Evolutionary conservation across 2,113 vertebrate species (phyloP), one percentile per base, ranked within the genome.

Genomic region (Psophia crepitans): DNA sequence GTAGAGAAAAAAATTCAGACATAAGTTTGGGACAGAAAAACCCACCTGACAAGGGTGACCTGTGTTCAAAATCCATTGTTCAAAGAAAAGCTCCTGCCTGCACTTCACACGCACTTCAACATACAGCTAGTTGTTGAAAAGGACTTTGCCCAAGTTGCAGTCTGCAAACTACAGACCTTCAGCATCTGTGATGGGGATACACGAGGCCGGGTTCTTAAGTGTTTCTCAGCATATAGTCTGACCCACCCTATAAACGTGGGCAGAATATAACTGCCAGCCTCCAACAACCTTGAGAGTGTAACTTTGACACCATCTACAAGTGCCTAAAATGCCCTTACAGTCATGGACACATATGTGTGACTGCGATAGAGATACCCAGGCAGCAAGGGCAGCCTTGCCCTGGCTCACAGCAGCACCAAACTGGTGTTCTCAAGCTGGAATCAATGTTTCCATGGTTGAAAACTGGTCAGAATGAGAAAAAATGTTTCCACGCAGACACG

Each of bases 291-390:
- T 37, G 76, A 68, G 54, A 65, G 19, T 2, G 5, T 27, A 71
- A 64, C 33, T 76, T 78, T 66, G 28, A 9, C 37, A 87, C 12
- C 39, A 65, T 6, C 43, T 65, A 37, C 58, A 28, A 15, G 14
- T 26, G 51, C 33, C n/a, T 26, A 37, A 81, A 54, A 48, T 35
- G 14, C 11, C 21, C 22, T 53, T 23, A 43, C 1, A 24, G 48
- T 11, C 3, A 2, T 5, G n/a, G 24, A 44, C 2, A 1, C 13
- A 15, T 6, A 12, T 1, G 0, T 26, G 22, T 5, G 41, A 20
- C 37, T 10, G 6, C 5, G 43, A 27, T 0, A 53, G 21, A 76
- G 41, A 28, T 3, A 24, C 2, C 56, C 46, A 22, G 9, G 27
- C 56, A 82, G 51, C 51, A 65, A 53, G 64, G 16, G 22, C 61